Percentiles rank a stretch among this genome's conserved stretches.
phyloP scores from a whole-genome alignment of 1,140 invertebrate genomes.

The Lepidostoma basale region DNA sequence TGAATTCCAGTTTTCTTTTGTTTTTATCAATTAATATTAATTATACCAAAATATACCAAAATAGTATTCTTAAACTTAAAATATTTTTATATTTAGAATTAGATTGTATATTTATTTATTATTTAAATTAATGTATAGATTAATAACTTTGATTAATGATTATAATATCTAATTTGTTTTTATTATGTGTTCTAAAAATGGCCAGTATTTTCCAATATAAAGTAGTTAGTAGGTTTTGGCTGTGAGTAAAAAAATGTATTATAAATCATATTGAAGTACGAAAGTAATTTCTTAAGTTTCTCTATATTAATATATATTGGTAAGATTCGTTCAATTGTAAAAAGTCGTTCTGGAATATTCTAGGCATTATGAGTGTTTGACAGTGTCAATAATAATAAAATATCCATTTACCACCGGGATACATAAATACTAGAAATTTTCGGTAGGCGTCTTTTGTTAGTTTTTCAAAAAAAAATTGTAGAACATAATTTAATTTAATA shows the following conservation, averaged over 20 bases:
- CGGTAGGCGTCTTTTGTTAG: too few species aligned
- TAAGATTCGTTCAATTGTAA: too few species aligned
- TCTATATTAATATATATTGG: too few species aligned
- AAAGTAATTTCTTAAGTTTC: not conserved
- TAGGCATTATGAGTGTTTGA: not conserved
- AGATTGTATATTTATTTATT: not conserved
- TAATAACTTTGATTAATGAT: too few species aligned
- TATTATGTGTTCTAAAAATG: not conserved
- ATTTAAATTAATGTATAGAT: not conserved
- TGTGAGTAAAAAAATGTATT: not conserved
- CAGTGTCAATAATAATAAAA: too few species aligned
- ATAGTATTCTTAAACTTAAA: not conserved
- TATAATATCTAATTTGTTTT: too few species aligned
- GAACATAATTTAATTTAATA: too few species aligned
- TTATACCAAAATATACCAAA: too few species aligned
- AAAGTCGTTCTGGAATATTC: slow-evolving; percentile 7
- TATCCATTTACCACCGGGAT: too few species aligned
- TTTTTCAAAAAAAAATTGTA: too few species aligned
- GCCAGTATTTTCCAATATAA: not conserved
- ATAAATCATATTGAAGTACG: not conserved
- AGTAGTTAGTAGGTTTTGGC: slow-evolving; percentile 6
- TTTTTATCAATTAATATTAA: too few species aligned
- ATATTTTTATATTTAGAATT: not conserved
- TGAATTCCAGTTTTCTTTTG: not conserved
- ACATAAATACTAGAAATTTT: slow-evolving; percentile 6